Conservation (phyloP, 1,140 invertebrate species). For the Globodera ellingtonae region DNA sequence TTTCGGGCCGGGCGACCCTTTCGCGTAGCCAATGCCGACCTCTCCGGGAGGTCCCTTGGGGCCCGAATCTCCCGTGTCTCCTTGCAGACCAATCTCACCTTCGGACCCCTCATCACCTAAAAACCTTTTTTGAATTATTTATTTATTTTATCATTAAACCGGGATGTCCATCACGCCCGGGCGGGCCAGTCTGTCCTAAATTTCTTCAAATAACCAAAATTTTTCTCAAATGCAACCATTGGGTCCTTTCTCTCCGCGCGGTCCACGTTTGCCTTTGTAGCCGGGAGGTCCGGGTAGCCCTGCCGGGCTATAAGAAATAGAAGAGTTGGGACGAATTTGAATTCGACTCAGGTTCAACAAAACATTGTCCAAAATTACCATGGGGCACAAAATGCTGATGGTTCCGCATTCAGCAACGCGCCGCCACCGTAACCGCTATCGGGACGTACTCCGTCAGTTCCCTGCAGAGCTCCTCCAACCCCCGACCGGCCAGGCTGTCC, state of each 20-base stretch:
- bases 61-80: slow-evolving; percentile 19
- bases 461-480: slow-evolving; percentile 3
- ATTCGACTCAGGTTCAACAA: too few relatives aligned
- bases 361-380: too few relatives aligned
- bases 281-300: slow-evolving; percentile 33
- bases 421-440: background rate
- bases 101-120: slow-evolving; percentile 30
- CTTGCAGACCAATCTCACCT: slow-evolving; percentile 31
- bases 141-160: too few relatives aligned
- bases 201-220: background rate
- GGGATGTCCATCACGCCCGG: slow-evolving; percentile 30
- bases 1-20: slow-evolving; percentile 45
- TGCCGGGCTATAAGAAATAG: slow-evolving; percentile 14
- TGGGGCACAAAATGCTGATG: background rate
- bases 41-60: background rate
- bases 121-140: background rate
- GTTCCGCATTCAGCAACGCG: background rate
- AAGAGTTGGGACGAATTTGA: too few relatives aligned
- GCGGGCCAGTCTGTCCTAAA: slow-evolving; percentile 16
- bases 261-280: slow-evolving; percentile 38
- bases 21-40: slow-evolving; percentile 37
- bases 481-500: slow-evolving; percentile 3
- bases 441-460: background rate
- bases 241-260: slow-evolving; percentile 33
- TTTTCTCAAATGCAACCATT: slow-evolving; percentile 14